Percentiles rank a stretch among this genome's conserved stretches.
Conservation (phyloP, 2,113 vertebrate species). For the Phoenicopterus ruber region DNA sequence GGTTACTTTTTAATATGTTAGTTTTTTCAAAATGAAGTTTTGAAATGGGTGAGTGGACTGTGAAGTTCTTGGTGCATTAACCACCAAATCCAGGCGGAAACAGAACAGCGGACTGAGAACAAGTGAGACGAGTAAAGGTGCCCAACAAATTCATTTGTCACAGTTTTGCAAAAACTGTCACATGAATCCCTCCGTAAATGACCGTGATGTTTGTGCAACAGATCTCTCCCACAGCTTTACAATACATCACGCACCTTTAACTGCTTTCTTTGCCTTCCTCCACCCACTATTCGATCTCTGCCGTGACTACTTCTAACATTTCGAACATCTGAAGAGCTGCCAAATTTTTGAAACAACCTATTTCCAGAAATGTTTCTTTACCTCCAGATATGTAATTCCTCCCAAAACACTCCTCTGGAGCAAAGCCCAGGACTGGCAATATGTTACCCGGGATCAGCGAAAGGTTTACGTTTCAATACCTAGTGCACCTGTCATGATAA, state of each 20-base stretch:
- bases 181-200: neutral
- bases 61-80: neutral
- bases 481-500: constrained; percentile 53
- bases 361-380: constrained; percentile 54
- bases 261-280: neutral
- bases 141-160: neutral
- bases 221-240: neutral
- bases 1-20: neutral
- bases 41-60: neutral
- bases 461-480: constrained; percentile 53
- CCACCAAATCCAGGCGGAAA: neutral
- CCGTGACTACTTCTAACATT: constrained; percentile 9
- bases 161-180: neutral
- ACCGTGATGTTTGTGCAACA: neutral
- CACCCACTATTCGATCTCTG: neutral
- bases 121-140: neutral
- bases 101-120: fast-evolving
- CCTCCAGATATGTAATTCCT: constrained; percentile 18
- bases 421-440: constrained; percentile 45
- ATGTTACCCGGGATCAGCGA: constrained; percentile 23
- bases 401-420: constrained; percentile 44
- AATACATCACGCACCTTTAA: neutral
- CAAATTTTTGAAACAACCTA: neutral
- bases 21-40: no score
- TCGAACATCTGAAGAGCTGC: neutral